phyloP scores from a whole-genome alignment of 2,888 invertebrate species.

The Axea sp. region DNA sequence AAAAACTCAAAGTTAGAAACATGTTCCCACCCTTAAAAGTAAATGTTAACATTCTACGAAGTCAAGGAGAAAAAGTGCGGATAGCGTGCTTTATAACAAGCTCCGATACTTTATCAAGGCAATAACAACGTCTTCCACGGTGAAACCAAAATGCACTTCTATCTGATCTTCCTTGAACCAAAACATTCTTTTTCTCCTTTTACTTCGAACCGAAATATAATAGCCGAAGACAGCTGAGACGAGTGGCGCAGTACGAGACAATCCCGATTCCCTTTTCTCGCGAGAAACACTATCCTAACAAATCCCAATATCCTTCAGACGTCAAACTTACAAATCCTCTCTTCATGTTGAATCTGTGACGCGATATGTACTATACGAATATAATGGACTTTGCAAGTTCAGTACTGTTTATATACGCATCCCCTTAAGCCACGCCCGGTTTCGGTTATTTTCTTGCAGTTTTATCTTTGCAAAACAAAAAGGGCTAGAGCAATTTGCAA shows the following conservation, averaged over 20 bases:
- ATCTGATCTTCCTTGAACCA: conserved; percentile 27
- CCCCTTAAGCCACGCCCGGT: conserved; percentile 65
- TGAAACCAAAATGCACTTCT: conserved; percentile 5
- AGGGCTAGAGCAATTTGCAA: conserved; percentile 57
- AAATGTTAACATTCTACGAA: background rate
- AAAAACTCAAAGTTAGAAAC: no score
- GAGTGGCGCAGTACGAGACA: background rate
- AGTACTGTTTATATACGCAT: conserved; percentile 67
- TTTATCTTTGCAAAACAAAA: conserved; percentile 49
- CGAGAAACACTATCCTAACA: conserved; percentile 9
- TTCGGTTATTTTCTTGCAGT: conserved; percentile 49
- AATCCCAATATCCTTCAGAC: conserved; percentile 2
- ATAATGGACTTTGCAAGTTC: conserved; percentile 46
- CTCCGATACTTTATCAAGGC: background rate
- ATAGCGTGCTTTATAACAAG: background rate
- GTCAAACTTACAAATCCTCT: conserved; percentile 65
- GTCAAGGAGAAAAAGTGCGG: background rate
- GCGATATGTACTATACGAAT: conserved; percentile 42
- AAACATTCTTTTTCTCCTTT: background rate
- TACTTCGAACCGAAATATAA: conserved; percentile 5
- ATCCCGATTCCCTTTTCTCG: background rate
- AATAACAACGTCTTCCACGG: background rate
- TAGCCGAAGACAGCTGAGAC: background rate
- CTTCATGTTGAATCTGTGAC: conserved; percentile 66
- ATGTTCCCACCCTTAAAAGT: no score